phyloP scores from a whole-genome alignment of 2,113 vertebrate genomes.

The Microtus montanus region DNA sequence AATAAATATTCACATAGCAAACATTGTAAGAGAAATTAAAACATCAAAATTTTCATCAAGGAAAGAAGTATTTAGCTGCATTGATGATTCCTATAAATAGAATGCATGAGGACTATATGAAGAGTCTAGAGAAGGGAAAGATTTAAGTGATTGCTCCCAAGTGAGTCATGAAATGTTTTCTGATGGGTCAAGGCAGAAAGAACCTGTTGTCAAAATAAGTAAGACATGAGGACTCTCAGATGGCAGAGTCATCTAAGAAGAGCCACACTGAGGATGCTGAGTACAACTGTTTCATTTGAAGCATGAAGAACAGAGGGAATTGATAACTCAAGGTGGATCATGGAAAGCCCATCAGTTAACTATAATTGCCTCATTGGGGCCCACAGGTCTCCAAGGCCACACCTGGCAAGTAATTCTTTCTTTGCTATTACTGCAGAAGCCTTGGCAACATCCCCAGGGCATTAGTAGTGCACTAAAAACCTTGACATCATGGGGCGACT shows the following conservation, averaged over 20 bases:
- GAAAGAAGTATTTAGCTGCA: neutral
- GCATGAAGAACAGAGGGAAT: neutral
- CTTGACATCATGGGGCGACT: neutral
- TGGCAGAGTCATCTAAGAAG: neutral
- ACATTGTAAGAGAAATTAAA: neutral
- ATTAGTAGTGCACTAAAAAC: neutral
- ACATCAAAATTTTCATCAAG: neutral
- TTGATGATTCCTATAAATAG: neutral
- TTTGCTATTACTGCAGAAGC: neutral
- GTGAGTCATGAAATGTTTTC: neutral
- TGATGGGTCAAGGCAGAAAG: neutral
- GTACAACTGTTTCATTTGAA: neutral
- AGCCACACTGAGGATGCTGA: neutral
- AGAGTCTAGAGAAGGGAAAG: neutral
- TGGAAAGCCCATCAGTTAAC: neutral
- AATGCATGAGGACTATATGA: neutral
- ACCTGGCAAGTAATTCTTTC: neutral
- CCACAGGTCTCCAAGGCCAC: neutral
- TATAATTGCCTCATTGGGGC: conserved; percentile 38
- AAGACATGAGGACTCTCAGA: neutral
- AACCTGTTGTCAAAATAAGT: neutral
- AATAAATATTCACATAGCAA: neutral
- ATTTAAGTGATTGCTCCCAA: neutral
- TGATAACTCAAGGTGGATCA: neutral
- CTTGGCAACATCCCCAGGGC: neutral